phyloP scores from a whole-genome alignment of 2,797 vertebrate species.

The Syngnathus rostellatus region DNA sequence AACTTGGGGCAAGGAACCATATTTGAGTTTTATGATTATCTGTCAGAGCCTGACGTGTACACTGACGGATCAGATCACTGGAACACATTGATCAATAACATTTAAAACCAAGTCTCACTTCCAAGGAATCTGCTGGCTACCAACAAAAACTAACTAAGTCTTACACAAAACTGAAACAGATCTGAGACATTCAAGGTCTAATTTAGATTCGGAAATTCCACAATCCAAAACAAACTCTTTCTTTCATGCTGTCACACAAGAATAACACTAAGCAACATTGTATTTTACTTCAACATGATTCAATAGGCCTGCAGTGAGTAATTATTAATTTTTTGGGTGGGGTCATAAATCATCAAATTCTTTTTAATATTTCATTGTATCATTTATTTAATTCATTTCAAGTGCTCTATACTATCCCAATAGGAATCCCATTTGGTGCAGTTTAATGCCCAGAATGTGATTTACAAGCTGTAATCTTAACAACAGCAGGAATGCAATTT shows the following conservation, averaged over 20 bases:
- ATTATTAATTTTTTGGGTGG: not conserved
- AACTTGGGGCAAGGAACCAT: not conserved
- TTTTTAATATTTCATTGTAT: not conserved
- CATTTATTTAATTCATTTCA: not conserved
- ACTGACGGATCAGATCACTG: not conserved
- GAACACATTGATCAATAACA: not conserved
- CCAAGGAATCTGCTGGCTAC: not conserved
- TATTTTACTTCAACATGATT: not conserved
- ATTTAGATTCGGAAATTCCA: not conserved
- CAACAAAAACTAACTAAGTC: not conserved
- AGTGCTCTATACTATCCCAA: not conserved
- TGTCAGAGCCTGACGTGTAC: not conserved
- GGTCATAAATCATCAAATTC: not conserved
- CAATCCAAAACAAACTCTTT: not conserved
- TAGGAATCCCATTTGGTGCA: not conserved
- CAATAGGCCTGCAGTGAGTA: not conserved
- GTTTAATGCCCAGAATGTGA: not conserved
- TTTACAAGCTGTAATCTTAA: conserved; percentile 1
- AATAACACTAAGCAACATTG: not conserved
- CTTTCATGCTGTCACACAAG: not conserved
- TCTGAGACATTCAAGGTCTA: conserved; percentile 1
- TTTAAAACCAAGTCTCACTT: not conserved
- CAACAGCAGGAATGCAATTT: not conserved
- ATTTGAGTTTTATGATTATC: not conserved
- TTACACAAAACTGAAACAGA: not conserved